Evolutionary conservation across 2,113 vertebrate species (phyloP).

Genomic region (Lepidothrix coronata): DNA sequence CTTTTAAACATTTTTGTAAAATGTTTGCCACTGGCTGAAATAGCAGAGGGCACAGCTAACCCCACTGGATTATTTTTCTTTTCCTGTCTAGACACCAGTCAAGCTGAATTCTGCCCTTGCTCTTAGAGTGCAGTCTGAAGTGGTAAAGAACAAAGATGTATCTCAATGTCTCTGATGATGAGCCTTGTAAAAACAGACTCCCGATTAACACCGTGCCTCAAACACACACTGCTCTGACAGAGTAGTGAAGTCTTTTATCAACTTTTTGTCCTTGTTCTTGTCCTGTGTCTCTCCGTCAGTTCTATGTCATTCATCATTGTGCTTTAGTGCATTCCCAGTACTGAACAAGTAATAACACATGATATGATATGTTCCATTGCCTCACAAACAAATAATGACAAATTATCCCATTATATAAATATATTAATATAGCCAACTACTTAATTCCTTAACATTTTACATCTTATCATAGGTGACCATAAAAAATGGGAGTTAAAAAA

Average conservation of each 20-base stretch:
- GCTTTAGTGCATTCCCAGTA: neutral
- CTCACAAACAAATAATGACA: conserved; percentile 38
- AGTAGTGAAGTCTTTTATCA: neutral
- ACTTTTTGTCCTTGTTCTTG: neutral
- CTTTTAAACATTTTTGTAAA: neutral
- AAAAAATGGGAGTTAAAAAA: neutral
- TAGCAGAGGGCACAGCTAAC: neutral
- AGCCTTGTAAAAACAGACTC: neutral
- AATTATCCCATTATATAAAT: neutral
- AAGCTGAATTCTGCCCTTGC: neutral
- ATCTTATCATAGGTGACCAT: neutral
- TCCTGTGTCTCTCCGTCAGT: neutral
- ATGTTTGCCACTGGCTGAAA: neutral
- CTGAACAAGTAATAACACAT: neutral
- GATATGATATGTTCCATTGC: neutral
- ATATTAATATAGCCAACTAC: neutral
- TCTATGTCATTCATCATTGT: neutral
- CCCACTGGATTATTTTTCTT: neutral
- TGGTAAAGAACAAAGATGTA: neutral
- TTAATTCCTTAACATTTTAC: neutral
- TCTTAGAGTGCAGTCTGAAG: neutral
- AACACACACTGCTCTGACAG: neutral
- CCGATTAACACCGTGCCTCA: neutral
- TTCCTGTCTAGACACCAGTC: neutral
- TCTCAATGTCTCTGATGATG: neutral